Evolutionary conservation across 2,797 vertebrate species (phyloP).

Genomic region (Chelmon rostratus): DNA sequence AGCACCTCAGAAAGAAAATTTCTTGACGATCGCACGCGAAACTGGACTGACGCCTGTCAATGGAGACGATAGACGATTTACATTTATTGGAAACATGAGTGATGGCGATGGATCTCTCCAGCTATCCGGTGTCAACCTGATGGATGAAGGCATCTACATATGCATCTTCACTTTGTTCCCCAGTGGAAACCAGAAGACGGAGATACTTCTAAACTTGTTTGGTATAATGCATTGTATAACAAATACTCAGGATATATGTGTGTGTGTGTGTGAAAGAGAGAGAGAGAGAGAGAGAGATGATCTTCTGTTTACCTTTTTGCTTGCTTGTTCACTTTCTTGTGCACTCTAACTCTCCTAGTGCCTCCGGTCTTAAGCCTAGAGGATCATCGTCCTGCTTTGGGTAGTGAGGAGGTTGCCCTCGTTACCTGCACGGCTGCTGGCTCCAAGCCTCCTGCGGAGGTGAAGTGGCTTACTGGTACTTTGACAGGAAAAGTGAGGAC

Average conservation of each 20-base stretch:
- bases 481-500: constrained; percentile 10
- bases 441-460: constrained; percentile 63
- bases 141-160: constrained; percentile 63
- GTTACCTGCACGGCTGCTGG: constrained; percentile 62
- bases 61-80: neutral
- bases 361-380: constrained; percentile 49
- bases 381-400: constrained; percentile 6
- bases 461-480: constrained; percentile 51
- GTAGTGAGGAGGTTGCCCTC: constrained; percentile 37
- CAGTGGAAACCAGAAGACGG: constrained; percentile 21
- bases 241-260: neutral
- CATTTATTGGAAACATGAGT: constrained; percentile 37
- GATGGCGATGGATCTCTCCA: constrained; percentile 40
- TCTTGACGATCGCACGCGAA: neutral
- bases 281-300: too few relatives aligned
- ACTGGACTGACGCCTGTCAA: rapidly evolving
- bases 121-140: constrained; percentile 26
- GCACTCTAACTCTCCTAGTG: constrained; percentile 53
- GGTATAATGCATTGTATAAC: constrained; percentile 44
- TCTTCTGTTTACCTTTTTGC: neutral
- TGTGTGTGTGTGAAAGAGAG: neutral
- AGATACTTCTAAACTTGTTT: constrained; percentile 35
- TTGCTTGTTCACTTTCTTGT: neutral
- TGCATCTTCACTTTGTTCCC: constrained; percentile 72
- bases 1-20: constrained; percentile 8